Base-by-base conservation (phyloP, 2,888 invertebrate genomes). In the Drosophila kambysellisi region DNA sequence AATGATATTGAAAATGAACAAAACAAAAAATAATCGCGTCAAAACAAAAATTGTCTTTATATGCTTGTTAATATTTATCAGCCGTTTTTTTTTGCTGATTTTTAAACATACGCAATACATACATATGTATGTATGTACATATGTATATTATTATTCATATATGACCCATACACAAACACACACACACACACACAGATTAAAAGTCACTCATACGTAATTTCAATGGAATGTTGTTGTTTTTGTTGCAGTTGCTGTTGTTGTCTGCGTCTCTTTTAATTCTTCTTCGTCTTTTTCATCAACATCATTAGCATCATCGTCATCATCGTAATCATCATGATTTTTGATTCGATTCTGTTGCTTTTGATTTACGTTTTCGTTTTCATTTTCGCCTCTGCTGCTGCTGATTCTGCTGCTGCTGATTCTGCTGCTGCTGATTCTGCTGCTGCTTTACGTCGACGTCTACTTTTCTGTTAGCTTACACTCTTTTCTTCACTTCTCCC, bases 141-240 rank as follows among this genome's bases (percentile, higher is more conserved):
- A 46, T 32, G 50, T 29, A 39, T 9, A 15, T 58, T 52, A 50
- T n/a, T 30, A 25, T 46, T 4, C 20, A 46, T 46, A 43, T 0
- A 11, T 11, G 20, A 0, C 20, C 20, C 20, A 11, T 41, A 41
- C 2, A 20, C 20, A 41, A 11, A 2, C 9, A n/a, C 1, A 46
- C 7, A 61, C 8, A 62, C 1, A 60, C 7, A 33, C 12, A 57
- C 33, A 30, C 1, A 57, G 33, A 66, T 64, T 67, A 69, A 77
- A 74, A 81, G 81, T 76, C 75, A 81, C 67, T 81, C 84, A 82
- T 82, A 82, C 81, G 82, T 78, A 81, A 81, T 81, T 81, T 72
- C 78, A 83, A 67, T 78, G 81, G 81, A 81, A 83, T 81, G 69
- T 68, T 69, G 53, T 60, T 32, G 25, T 57, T 30, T 46, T 58